Conservation (phyloP, 2,888 invertebrate species). For the Hemithea aestivaria region DNA sequence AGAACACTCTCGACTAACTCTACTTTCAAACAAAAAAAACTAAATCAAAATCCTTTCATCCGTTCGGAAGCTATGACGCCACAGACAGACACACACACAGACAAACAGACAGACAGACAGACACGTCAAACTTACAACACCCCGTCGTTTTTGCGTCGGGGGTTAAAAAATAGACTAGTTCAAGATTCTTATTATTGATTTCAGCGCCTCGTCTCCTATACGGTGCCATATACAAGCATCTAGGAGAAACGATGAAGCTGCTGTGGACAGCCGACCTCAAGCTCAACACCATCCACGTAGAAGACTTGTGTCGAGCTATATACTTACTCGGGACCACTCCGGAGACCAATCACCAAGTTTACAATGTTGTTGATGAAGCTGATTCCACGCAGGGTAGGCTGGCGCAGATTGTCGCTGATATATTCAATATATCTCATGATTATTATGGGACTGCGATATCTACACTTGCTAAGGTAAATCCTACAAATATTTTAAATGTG, state of each 20-base stretch:
- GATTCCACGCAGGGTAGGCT: constrained; percentile 92
- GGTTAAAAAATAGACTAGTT: too few relatives aligned
- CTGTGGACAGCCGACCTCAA: constrained; percentile 91
- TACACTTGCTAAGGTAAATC: constrained; percentile 85
- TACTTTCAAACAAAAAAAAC: too few relatives aligned
- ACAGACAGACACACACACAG: too few relatives aligned
- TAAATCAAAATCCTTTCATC: too few relatives aligned
- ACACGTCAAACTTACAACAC: too few relatives aligned
- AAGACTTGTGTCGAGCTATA: constrained; percentile 89
- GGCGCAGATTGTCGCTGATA: constrained; percentile 87
- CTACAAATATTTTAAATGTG: too few relatives aligned
- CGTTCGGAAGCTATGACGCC: too few relatives aligned
- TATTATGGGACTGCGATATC: constrained; percentile 92
- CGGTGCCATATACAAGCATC: constrained; percentile 92
- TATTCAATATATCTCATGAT: constrained; percentile 92
- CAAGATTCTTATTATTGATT: constrained; percentile 2
- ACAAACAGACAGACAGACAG: too few relatives aligned
- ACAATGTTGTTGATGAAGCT: constrained; percentile 91
- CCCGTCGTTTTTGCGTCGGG: too few relatives aligned
- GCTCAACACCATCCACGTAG: constrained; percentile 92
- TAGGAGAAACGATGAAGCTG: constrained; percentile 94
- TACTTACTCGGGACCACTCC: constrained; percentile 71
- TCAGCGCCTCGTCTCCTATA: constrained; percentile 90
- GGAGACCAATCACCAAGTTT: constrained; percentile 81
- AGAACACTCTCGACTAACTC: too few relatives aligned